Evolutionary conservation across 1,140 invertebrate species (phyloP).

Genomic region (roundworm (Caenorhabditis elegans)): WBcel235 BX284604.4:15615001-15615500

Average conservation of each 20-base stretch:
- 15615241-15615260: too few relatives aligned
- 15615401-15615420: background rate
- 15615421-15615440: background rate
- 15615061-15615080: background rate
- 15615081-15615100: background rate
- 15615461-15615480: background rate
- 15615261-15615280: too few relatives aligned
- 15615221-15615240: background rate
- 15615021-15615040: conserved; percentile 9
- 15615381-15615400: conserved; percentile 21
- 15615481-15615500: too few relatives aligned
- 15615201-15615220: background rate
- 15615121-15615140: too few relatives aligned
- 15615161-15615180: background rate
- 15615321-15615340: too few relatives aligned
- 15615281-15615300: too few relatives aligned
- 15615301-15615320: too few relatives aligned
- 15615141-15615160: too few relatives aligned
- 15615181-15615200: background rate
- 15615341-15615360: too few relatives aligned
- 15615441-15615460: background rate
- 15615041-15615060: background rate
- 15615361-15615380: conserved; percentile 15
- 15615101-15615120: too few relatives aligned
- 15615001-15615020: background rate